phyloP scores from a whole-genome alignment of 2,888 invertebrate genomes.

The Agrotis segetum region DNA sequence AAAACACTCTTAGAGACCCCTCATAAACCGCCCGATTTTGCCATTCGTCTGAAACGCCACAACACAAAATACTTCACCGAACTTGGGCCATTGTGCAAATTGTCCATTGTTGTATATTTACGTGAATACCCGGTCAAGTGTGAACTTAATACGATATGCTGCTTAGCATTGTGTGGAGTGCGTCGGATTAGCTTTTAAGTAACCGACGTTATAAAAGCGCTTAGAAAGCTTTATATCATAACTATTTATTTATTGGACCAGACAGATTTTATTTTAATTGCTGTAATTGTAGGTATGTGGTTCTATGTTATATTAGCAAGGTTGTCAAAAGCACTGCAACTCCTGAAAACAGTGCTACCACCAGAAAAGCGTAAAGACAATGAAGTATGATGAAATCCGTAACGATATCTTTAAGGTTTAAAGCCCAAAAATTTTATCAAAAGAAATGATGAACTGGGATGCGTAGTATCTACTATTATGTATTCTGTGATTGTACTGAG shows the following conservation, averaged over 20 bases:
- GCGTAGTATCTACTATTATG: too few relatives aligned
- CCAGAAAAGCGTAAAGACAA: too few relatives aligned
- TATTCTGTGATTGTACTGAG: too few relatives aligned
- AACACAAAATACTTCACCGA: conserved; percentile 44
- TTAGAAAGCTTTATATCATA: conserved; percentile 1
- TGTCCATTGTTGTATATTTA: conserved; percentile 58
- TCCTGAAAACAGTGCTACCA: too few relatives aligned
- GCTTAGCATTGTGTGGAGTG: conserved; percentile 49
- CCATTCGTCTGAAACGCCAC: conserved; percentile 32
- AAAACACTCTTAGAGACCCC: not conserved
- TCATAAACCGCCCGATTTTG: not conserved
- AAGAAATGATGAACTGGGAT: too few relatives aligned
- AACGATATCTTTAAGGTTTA: too few relatives aligned
- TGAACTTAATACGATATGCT: conserved; percentile 64
- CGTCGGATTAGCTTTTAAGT: conserved; percentile 52
- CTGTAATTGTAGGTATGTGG: not conserved
- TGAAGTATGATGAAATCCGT: too few relatives aligned
- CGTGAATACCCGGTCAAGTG: conserved; percentile 57
- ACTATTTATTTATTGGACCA: conserved; percentile 25
- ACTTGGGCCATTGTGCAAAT: conserved; percentile 51
- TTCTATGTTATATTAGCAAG: not conserved
- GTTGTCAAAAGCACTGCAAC: too few relatives aligned
- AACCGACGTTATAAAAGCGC: conserved; percentile 39
- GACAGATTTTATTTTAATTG: not conserved
- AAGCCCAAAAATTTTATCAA: too few relatives aligned